phyloP scores from a whole-genome alignment of 2,888 invertebrate species.

The Fragum whitleyi region DNA sequence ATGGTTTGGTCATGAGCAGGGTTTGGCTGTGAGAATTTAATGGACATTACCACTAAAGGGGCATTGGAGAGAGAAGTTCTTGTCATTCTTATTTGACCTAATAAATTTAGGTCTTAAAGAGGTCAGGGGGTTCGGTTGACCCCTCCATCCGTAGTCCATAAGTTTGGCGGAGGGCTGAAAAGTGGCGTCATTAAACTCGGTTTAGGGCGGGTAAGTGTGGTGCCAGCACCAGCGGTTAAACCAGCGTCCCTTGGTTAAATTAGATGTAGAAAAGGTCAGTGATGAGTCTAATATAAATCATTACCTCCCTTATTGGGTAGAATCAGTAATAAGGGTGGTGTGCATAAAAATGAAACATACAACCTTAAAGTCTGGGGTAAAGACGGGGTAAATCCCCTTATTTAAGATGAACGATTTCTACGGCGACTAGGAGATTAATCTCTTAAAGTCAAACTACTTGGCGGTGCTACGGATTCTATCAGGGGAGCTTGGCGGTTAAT shows the following conservation, averaged over 20 bases:
- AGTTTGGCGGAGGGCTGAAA: background rate
- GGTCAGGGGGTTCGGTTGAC: no score
- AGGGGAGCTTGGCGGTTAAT: conserved; percentile 78
- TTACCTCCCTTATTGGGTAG: background rate
- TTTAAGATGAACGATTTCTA: conserved; percentile 58
- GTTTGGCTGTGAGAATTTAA: background rate
- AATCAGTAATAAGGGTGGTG: background rate
- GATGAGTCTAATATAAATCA: background rate
- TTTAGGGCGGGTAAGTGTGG: conserved; percentile 59
- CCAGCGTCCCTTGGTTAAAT: conserved; percentile 53
- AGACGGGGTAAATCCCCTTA: conserved; percentile 78
- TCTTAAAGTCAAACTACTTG: conserved; percentile 76
- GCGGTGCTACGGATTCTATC: conserved; percentile 69
- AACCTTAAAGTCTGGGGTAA: conserved; percentile 45
- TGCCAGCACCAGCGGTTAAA: conserved; percentile 80
- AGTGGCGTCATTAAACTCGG: background rate
- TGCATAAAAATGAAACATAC: background rate
- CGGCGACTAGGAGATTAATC: conserved; percentile 65
- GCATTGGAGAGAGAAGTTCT: background rate
- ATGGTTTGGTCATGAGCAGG: background rate
- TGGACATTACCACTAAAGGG: conserved; percentile 5
- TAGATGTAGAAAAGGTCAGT: conserved; percentile 31
- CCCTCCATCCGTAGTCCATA: conserved; percentile 1
- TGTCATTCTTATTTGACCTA: background rate
- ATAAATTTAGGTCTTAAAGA: background rate